A percentile compares a stretch with the other conserved stretches of the same genome.
These are phyloP conservation scores for Thecophora atra DNA, from an alignment of 2,888 invertebrate genomes.

Conservation along the genomic window DNA sequence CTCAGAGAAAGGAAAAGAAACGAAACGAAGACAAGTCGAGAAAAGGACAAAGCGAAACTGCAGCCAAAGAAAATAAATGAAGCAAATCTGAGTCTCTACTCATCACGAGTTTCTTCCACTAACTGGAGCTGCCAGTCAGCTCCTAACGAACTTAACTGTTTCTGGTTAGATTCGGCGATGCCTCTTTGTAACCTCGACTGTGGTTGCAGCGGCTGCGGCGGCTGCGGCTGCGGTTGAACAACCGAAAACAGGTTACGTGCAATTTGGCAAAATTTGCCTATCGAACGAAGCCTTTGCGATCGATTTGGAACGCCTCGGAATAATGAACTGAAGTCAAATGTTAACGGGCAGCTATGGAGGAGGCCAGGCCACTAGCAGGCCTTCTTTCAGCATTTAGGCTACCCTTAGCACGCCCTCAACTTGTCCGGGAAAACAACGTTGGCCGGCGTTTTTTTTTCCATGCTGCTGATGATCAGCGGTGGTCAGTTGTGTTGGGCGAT, in stretches of 20 bases:
- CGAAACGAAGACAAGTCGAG: conserved; percentile 25
- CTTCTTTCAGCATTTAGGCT: conserved; percentile 2
- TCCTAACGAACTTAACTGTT: conserved; percentile 39
- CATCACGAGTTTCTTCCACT: conserved; percentile 55
- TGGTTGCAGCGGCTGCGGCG: conserved; percentile 22
- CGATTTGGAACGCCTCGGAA: conserved; percentile 46
- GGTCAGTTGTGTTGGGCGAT: conserved; percentile 16
- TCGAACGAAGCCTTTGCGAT: conserved; percentile 55
- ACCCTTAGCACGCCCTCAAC: conserved; percentile 28
- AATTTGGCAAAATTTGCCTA: conserved; percentile 59
- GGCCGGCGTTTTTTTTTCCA: background rate
- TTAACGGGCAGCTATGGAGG: conserved; percentile 28
- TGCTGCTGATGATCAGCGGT: conserved; percentile 4
- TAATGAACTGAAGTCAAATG: conserved; percentile 27
- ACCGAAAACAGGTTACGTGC: conserved; percentile 56
- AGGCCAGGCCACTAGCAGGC: background rate
- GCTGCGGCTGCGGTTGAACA: background rate
- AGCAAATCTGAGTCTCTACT: conserved; percentile 39
- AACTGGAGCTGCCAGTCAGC: conserved; percentile 23
- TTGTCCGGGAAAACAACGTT: background rate
- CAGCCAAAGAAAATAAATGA: conserved; percentile 35
- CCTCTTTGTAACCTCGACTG: conserved; percentile 21
- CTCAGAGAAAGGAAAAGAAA: conserved; percentile 48
- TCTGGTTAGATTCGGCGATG: conserved; percentile 26
- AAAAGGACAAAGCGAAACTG: no score